These are phyloP conservation scores for Orchesella flavescens DNA, from an alignment of 2,888 invertebrate genomes.

Conservation along the genomic window DNA sequence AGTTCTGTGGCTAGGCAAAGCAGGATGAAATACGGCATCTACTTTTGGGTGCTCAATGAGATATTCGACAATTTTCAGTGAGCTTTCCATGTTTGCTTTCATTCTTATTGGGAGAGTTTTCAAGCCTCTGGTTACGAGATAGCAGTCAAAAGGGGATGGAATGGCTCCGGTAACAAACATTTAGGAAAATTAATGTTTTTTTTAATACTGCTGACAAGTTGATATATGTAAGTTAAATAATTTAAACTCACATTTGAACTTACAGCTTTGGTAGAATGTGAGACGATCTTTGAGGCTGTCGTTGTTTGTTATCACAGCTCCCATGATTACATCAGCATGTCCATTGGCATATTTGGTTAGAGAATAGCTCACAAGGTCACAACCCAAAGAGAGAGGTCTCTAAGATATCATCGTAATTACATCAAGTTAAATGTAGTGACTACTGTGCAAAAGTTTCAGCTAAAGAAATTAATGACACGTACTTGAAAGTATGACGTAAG, in stretches of 20 bases:
- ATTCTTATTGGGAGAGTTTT: slow-evolving; percentile 95
- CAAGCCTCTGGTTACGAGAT: slow-evolving; percentile 91
- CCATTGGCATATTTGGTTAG: slow-evolving; percentile 99
- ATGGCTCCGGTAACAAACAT: slow-evolving; percentile 87
- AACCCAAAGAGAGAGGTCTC: slow-evolving; percentile 91
- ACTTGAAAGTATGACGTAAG: slow-evolving; percentile 77
- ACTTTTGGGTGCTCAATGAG: slow-evolving; percentile 87
- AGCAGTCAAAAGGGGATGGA: slow-evolving; percentile 97
- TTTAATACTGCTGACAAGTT: not conserved
- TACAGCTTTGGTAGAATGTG: slow-evolving; percentile 90
- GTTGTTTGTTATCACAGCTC: slow-evolving; percentile 85
- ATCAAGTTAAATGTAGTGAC: slow-evolving; percentile 1
- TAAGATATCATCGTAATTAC: slow-evolving; percentile 73
- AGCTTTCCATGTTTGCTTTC: slow-evolving; percentile 89
- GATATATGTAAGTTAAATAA: too few relatives aligned
- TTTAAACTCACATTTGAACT: too few relatives aligned
- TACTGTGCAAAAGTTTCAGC: not conserved
- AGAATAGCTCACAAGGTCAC: slow-evolving; percentile 92
- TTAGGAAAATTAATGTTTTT: slow-evolving; percentile 58
- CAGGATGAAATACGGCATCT: slow-evolving; percentile 88
- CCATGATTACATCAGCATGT: slow-evolving; percentile 97
- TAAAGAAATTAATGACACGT: slow-evolving; percentile 1
- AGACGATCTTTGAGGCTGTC: slow-evolving; percentile 82
- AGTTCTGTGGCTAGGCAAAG: slow-evolving; percentile 76
- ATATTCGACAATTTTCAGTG: slow-evolving; percentile 85